A percentile compares a stretch with the other conserved stretches of the same genome.
Evolutionary conservation across 2,797 vertebrate genomes (phyloP).

Genomic region (Gymnocypris eckloni): DNA sequence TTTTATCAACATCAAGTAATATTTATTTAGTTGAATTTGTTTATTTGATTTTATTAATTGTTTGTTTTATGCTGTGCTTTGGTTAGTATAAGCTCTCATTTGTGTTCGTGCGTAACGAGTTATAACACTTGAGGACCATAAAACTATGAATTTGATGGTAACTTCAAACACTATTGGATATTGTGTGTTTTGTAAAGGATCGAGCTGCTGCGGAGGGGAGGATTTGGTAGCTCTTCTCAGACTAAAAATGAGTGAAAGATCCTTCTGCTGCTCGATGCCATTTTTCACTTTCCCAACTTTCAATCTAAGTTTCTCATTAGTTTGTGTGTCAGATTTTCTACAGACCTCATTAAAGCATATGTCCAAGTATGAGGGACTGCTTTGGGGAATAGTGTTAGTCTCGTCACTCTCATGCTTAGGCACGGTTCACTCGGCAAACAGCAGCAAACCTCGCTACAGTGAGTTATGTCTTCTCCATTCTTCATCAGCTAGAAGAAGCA

Average conservation of each 20-base stretch:
- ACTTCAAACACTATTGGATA: neutral
- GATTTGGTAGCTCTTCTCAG: neutral
- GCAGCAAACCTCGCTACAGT: conserved; percentile 21
- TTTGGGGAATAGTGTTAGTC: conserved; percentile 29
- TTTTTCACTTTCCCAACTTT: conserved; percentile 10
- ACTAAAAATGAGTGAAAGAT: conserved; percentile 12
- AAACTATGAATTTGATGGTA: neutral
- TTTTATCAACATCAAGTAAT: neutral
- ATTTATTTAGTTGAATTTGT: neutral
- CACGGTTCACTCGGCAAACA: conserved; percentile 10
- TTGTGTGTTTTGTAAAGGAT: neutral
- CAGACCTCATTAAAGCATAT: conserved; percentile 34
- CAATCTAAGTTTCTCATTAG: conserved; percentile 28
- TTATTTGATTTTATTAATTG: neutral
- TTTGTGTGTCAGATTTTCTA: conserved; percentile 15
- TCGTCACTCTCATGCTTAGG: conserved; percentile 18
- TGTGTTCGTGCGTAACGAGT: neutral
- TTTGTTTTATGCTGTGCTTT: neutral
- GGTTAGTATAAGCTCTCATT: neutral
- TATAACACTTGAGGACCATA: neutral
- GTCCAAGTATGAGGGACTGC: conserved; percentile 27
- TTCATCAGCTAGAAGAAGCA: conserved; percentile 14
- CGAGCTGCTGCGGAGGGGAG: neutral
- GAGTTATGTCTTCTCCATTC: conserved; percentile 35
- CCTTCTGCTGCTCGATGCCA: conserved; percentile 11